Base-by-base conservation (phyloP, 2,797 vertebrate genomes). In the Sebastes paucispinis region DNA sequence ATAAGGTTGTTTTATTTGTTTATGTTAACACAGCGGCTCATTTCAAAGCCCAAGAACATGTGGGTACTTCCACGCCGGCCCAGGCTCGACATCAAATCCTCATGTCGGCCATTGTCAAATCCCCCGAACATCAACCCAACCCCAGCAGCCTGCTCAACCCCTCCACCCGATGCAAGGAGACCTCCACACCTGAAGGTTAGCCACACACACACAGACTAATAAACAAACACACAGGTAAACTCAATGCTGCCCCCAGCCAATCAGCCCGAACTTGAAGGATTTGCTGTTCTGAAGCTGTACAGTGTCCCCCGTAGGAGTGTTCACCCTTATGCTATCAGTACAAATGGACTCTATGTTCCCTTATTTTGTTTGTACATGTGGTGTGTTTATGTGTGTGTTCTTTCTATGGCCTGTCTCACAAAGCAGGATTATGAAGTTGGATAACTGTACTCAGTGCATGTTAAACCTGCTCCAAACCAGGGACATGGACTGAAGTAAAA, bases 21-120 rank as follows among this genome's bases (percentile, higher is more conserved):
- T 86, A 6, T 78, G 24, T 8, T 22, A 64, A 75, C 80, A 16
- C 92, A 99, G 98, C 98, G 20, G 97, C 97, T 91, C 98, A 99
- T 93, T 97, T 98, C 87, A 99, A 99, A 95, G 96, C 96, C 78
- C 94, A 97, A 50, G 98, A 99, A 77, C 97, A 99, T 57, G 93
- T 94, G 52, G 95, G 97, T 78, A 95, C 98, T 0, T 96, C 98
- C 60, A 98, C 98, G 0, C 98, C 98, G 0, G 98, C 97, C 78
- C 97, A 97, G 7, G 97, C 98, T 73, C 96, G 98, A 80, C 98
- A 99, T 94, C 98, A 99, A 94, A 98, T 99, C 80, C 97, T 99
- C 91, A 99, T 99, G 98, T 98, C 98, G 6, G 98, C 98, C 84
- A 97, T 99, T 27, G 98, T 99, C 65, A 97, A 98, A 87, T 99